A percentile compares a stretch with the other conserved stretches of the same genome.
Evolutionary conservation across 1,140 invertebrate species (phyloP).

Genomic region (Leptinotarsa lineolata): DNA sequence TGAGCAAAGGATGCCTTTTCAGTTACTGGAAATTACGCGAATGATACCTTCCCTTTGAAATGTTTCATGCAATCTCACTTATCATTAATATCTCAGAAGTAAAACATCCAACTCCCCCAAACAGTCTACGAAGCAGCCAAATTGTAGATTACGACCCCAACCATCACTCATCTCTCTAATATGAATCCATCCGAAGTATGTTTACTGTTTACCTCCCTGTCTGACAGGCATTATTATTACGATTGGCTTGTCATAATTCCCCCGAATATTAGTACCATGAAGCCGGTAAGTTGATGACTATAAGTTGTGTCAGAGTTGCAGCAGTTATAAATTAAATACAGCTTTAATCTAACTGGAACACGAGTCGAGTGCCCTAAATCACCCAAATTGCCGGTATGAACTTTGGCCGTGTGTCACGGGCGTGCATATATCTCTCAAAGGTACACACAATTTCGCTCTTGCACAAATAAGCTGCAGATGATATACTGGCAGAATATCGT

Average conservation of each 20-base stretch:
- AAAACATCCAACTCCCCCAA: too few species aligned
- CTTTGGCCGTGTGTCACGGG: not conserved
- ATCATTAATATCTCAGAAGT: too few species aligned
- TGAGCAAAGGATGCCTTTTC: too few species aligned
- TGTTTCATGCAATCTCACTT: too few species aligned
- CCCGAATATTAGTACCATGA: not conserved
- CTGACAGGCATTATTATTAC: not conserved
- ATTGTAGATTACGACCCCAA: too few species aligned
- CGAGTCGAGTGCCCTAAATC: constrained; percentile 4
- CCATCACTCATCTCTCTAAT: too few species aligned
- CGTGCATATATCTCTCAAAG: constrained; percentile 2
- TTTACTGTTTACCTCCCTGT: not conserved
- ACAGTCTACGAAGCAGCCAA: too few species aligned
- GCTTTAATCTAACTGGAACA: constrained; percentile 6
- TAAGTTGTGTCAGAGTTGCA: not conserved
- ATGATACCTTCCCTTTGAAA: too few species aligned
- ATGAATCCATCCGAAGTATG: too few species aligned
- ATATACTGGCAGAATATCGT: not conserved
- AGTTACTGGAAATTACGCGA: too few species aligned
- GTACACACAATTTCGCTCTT: not conserved
- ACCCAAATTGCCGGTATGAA: constrained; percentile 7
- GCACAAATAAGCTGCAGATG: not conserved
- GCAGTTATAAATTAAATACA: constrained; percentile 1
- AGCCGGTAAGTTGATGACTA: not conserved
- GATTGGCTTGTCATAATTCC: not conserved